Percentiles rank a stretch among this genome's conserved stretches.
phyloP scores from a whole-genome alignment of 2,113 vertebrate species.

The Lampris megalopsis region DNA sequence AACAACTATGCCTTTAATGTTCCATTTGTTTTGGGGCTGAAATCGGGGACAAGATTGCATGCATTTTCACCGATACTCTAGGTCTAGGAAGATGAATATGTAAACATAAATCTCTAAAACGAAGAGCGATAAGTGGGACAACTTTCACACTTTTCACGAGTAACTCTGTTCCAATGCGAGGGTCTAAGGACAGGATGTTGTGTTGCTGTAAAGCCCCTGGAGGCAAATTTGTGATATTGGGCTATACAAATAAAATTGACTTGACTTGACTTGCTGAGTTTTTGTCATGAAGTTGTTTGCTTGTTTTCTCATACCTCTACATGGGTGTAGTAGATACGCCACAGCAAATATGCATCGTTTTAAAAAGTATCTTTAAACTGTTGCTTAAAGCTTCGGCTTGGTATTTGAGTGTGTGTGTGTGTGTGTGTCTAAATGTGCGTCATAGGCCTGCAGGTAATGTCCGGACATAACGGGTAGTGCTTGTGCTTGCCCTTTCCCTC shows the following conservation, averaged over 20 bases:
- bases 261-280: neutral
- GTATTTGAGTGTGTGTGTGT: conserved; percentile 6
- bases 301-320: conserved; percentile 20
- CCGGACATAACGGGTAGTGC: conserved; percentile 42
- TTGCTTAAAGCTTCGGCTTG: too few species aligned
- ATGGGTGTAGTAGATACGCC: conserved; percentile 2
- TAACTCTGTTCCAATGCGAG: neutral
- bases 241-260: too few species aligned
- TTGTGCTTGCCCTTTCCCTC: conserved; percentile 55
- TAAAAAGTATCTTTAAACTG: neutral
- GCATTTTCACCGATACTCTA: conserved; percentile 67
- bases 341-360: neutral
- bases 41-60: conserved; percentile 69
- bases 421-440: conserved; percentile 9
- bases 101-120: conserved; percentile 59
- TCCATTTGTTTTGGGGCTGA: conserved; percentile 56
- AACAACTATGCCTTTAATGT: conserved; percentile 50
- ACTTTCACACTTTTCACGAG: conserved; percentile 28
- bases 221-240: too few species aligned
- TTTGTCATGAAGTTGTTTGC: conserved; percentile 9
- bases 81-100: conserved; percentile 74
- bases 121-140: conserved; percentile 42
- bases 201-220: too few species aligned
- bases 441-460: conserved; percentile 43
- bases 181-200: too few species aligned